Evolutionary conservation across 2,797 vertebrate genomes (phyloP).

Genomic region (Tamandua tetradactyla): DNA sequence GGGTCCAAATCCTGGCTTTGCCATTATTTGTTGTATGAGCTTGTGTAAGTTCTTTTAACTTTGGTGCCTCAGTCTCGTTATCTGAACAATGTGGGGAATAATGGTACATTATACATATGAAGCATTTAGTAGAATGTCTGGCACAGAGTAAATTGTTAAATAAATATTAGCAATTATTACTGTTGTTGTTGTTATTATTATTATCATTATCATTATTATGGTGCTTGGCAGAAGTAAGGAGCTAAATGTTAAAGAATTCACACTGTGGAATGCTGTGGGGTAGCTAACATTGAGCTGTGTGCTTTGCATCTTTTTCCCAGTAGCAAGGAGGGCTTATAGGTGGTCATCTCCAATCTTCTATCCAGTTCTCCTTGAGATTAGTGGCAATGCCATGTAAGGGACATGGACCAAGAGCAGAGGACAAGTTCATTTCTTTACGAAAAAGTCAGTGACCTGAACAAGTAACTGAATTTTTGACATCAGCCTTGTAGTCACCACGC

Average conservation of each 20-base stretch:
- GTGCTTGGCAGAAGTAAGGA: background rate
- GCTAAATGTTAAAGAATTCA: slow-evolving; percentile 14
- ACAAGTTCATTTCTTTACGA: slow-evolving; percentile 49
- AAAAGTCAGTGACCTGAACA: slow-evolving; percentile 44
- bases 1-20: background rate
- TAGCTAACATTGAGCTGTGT: background rate
- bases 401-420: background rate
- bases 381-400: background rate
- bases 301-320: background rate
- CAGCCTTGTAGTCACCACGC: slow-evolving; percentile 10
- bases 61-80: background rate
- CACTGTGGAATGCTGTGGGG: background rate
- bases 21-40: slow-evolving; percentile 11
- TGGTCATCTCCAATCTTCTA: background rate
- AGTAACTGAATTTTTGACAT: slow-evolving; percentile 45
- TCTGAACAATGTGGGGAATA: background rate
- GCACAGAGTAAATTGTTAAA: slow-evolving; percentile 40
- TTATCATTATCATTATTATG: slow-evolving; percentile 25
- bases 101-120: background rate
- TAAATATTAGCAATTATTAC: slow-evolving; percentile 26
- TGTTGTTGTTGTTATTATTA: slow-evolving; percentile 23
- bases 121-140: slow-evolving; percentile 19
- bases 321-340: background rate
- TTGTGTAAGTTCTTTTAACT: background rate
- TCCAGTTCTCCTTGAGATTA: background rate